Conservation (phyloP, 2,888 invertebrate genomes). For the Crematogaster levior region DNA sequence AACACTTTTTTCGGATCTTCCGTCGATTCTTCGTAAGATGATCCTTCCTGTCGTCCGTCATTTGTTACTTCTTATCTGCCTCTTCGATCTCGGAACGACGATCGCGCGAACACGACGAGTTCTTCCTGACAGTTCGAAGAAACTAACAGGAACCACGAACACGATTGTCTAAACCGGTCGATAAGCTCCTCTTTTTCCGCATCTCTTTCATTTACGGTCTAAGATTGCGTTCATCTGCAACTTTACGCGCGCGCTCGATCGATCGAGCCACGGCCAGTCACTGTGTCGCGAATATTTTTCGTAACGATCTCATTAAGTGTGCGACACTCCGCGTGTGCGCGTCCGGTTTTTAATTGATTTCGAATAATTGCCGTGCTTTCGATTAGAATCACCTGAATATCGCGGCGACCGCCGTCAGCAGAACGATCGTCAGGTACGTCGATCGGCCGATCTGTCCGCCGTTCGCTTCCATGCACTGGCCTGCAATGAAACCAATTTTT, state of each 20-base stretch:
- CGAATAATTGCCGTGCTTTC: conserved; percentile 64
- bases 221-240: conserved; percentile 29
- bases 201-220: conserved; percentile 17
- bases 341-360: conserved; percentile 61
- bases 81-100: conserved; percentile 31
- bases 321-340: conserved; percentile 56
- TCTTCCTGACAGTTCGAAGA: conserved; percentile 73
- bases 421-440: conserved; percentile 79
- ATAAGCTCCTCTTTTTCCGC: conserved; percentile 51
- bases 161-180: conserved; percentile 71
- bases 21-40: conserved; percentile 26
- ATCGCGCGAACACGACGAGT: conserved; percentile 70
- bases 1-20: not conserved
- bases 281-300: conserved; percentile 59
- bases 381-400: conserved; percentile 84
- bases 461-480: conserved; percentile 88
- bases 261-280: conserved; percentile 57
- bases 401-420: conserved; percentile 76
- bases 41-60: not conserved
- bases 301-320: conserved; percentile 52
- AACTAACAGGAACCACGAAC: conserved; percentile 74
- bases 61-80: conserved; percentile 4
- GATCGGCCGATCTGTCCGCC: conserved; percentile 78
- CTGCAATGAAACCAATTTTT: conserved; percentile 84
- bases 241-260: conserved; percentile 54